Evolutionary conservation across 2,888 invertebrate genomes (phyloP), one percentile per base, ranked within the genome.

Genomic region (Eristalis arbustorum): DNA sequence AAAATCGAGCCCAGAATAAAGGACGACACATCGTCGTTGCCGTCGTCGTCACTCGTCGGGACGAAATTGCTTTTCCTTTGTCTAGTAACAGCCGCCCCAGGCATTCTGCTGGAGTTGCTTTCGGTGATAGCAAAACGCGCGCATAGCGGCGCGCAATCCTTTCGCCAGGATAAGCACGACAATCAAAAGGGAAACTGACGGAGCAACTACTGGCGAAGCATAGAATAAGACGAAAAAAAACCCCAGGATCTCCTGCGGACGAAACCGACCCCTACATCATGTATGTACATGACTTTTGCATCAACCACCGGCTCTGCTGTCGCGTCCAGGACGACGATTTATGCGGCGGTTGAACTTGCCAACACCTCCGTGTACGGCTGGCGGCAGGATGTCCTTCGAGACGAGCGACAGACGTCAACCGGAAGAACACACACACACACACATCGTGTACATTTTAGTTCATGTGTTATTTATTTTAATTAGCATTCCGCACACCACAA

Each of bases 21-120:
- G 83, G 78, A 79, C 83, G 83, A 4, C 31, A 31, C 6, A 5
- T 31, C 31, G 31, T 31, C 31, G 31, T 31, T 31, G 5, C 6
- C 31, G 31, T 31, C 31, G 31, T 31, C 31, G 31, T 3, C 31
- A 6, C 5, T 6, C 59, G 78, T 83, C 71, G 72, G 75, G 78
- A 87, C 78, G 83, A 87, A 83, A 87, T 87, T 87, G 87, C 87
- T 87, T 87, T 87, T 87, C 83, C 87, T 87, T 87, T 87, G 87
- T 79, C 83, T 83, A 87, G 83, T 83, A 87, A 83, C 87, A 78
- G 78, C 78, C 83, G 75, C 87, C 83, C 72, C 59, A 75, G 78
- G 83, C 87, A 79, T 78, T 87, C 87, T 75, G 82, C 78, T 67
- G 72, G 71, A 83, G 82, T 78, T 79, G 87, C 79, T 83, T 87